phyloP scores from a whole-genome alignment of 2,888 invertebrate species.

The Lithodes maja region DNA sequence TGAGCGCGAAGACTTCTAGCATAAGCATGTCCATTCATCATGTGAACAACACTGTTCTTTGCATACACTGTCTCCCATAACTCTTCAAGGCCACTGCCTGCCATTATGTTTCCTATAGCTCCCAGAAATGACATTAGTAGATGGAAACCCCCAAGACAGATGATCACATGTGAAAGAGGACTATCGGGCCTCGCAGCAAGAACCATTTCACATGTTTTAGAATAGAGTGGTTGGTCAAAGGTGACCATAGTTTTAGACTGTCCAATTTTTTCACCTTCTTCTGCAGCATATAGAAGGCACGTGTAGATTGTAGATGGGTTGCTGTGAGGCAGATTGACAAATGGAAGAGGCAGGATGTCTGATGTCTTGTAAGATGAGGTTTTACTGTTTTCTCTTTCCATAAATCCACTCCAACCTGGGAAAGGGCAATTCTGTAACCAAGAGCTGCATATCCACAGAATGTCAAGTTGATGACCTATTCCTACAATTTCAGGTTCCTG shows the following conservation, averaged over 20 bases:
- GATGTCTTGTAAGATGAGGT: constrained; percentile 46
- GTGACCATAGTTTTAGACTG: constrained; percentile 50
- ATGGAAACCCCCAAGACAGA: constrained; percentile 69
- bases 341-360: constrained; percentile 48
- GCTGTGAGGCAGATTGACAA: constrained; percentile 60
- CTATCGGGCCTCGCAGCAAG: constrained; percentile 43
- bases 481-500: constrained; percentile 30
- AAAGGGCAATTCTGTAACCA: constrained; percentile 27
- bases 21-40: constrained; percentile 70
- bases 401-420: constrained; percentile 39
- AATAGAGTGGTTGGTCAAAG: constrained; percentile 70
- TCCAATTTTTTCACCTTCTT: constrained; percentile 18
- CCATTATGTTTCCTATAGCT: constrained; percentile 68
- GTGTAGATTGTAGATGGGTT: constrained; percentile 62
- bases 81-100: constrained; percentile 68
- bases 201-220: constrained; percentile 67
- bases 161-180: constrained; percentile 39
- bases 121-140: constrained; percentile 69
- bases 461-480: constrained; percentile 38
- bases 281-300: constrained; percentile 53
- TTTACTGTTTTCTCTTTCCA: constrained; percentile 18
- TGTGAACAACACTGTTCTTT: constrained; percentile 57
- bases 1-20: constrained; percentile 65
- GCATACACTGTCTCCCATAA: constrained; percentile 66
- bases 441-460: constrained; percentile 36